Conservation (phyloP, 2,797 vertebrate genomes). For the Gorsachius magnificus region DNA sequence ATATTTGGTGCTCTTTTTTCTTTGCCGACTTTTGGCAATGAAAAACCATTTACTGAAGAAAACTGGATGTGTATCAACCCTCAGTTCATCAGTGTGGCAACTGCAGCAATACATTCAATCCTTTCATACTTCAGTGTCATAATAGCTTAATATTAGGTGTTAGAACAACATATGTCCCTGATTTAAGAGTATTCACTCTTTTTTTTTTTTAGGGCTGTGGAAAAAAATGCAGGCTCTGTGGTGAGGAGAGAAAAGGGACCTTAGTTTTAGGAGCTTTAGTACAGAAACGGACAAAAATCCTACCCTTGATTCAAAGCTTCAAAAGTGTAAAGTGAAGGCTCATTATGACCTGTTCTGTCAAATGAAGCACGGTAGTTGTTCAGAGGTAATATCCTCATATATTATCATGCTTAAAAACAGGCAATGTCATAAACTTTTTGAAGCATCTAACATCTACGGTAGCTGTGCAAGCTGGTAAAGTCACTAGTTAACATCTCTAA, state of each 20-base stretch:
- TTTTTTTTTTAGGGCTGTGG: not conserved
- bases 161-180: not conserved
- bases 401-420: constrained; percentile 44
- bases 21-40: not conserved
- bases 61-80: not conserved
- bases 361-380: constrained; percentile 28
- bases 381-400: constrained; percentile 31
- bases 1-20: not conserved
- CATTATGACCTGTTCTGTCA: constrained; percentile 30
- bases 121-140: not conserved
- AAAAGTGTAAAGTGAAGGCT: constrained; percentile 22
- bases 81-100: not conserved
- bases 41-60: not conserved
- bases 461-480: not conserved
- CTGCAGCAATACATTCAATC: not conserved
- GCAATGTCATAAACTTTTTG: constrained; percentile 37
- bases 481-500: constrained; percentile 30
- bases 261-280: not conserved
- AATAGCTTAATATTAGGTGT: not conserved
- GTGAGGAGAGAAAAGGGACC: not conserved
- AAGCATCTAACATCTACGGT: not conserved
- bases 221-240: not conserved
- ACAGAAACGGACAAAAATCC: not conserved
- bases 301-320: constrained; percentile 34
- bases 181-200: not conserved